These are phyloP conservation scores for Tribolium freemani DNA, from an alignment of 2,888 invertebrate genomes.

Conservation along the genomic window DNA sequence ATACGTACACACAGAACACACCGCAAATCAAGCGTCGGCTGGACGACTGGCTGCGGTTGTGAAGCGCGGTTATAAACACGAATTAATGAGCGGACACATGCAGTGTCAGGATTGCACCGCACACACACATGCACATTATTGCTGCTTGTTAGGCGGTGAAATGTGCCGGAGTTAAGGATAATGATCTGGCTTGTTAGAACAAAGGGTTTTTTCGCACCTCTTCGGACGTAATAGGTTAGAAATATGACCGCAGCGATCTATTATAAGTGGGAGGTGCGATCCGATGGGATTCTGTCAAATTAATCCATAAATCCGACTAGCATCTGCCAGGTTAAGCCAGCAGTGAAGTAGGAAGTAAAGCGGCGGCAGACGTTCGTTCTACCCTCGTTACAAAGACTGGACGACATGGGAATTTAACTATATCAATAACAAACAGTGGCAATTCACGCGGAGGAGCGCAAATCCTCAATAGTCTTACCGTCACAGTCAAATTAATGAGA, in stretches of 20 bases:
- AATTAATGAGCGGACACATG: constrained; percentile 53
- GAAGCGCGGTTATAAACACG: constrained; percentile 51
- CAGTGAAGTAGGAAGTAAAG: neutral
- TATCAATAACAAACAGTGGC: constrained; percentile 52
- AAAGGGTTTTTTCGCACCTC: constrained; percentile 39
- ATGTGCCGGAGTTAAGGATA: constrained; percentile 29
- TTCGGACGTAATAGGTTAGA: constrained; percentile 17
- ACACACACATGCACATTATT: constrained; percentile 23
- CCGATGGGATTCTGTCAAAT: constrained; percentile 34
- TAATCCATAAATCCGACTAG: constrained; percentile 43
- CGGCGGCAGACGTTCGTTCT: neutral
- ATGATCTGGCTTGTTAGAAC: constrained; percentile 41
- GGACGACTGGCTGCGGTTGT: constrained; percentile 42
- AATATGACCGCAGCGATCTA: constrained; percentile 11
- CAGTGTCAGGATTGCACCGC: constrained; percentile 47
- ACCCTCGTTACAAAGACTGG: constrained; percentile 48
- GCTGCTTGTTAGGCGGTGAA: constrained; percentile 40
- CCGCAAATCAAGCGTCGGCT: constrained; percentile 59
- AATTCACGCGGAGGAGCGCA: constrained; percentile 47
- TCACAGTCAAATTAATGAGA: constrained; percentile 56
- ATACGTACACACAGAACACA: constrained; percentile 54
- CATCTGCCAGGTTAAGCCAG: constrained; percentile 44
- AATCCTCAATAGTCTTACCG: constrained; percentile 56
- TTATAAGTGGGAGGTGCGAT: constrained; percentile 18
- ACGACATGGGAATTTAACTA: constrained; percentile 50